Evolutionary conservation across 2,797 vertebrate species (phyloP).

Genomic region (Sylvia borin): DNA sequence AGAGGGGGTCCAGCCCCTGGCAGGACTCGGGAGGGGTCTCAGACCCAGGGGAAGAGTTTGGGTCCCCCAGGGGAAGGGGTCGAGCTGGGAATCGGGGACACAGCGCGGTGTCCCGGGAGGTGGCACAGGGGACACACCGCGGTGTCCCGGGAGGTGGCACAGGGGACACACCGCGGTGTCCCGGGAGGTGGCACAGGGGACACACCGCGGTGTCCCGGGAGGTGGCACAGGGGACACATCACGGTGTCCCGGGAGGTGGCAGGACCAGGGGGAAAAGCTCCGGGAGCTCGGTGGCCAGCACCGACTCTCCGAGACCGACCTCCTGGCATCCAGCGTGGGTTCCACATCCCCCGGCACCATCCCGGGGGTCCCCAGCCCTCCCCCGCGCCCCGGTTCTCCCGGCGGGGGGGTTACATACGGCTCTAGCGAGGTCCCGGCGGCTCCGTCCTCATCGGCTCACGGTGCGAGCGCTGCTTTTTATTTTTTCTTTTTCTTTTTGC

Average conservation of each 20-base stretch:
- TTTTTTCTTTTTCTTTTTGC: too few relatives aligned
- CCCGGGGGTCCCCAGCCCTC: neutral
- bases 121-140: too few relatives aligned
- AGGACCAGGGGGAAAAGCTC: neutral
- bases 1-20: neutral
- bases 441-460: constrained; percentile 15
- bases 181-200: neutral
- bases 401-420: neutral
- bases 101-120: neutral
- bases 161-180: neutral
- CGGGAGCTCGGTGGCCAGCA: neutral
- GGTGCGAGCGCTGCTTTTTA: neutral
- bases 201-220: neutral
- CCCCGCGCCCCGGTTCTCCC: too few relatives aligned
- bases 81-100: neutral
- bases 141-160: neutral
- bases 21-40: neutral
- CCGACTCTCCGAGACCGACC: neutral
- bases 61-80: neutral
- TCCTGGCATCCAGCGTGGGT: neutral
- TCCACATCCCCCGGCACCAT: neutral
- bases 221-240: too few relatives aligned
- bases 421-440: neutral
- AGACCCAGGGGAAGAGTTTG: too few relatives aligned
- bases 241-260: too few relatives aligned